Conservation (phyloP, 2,113 vertebrate genomes). For the Peromyscus californicus region DNA sequence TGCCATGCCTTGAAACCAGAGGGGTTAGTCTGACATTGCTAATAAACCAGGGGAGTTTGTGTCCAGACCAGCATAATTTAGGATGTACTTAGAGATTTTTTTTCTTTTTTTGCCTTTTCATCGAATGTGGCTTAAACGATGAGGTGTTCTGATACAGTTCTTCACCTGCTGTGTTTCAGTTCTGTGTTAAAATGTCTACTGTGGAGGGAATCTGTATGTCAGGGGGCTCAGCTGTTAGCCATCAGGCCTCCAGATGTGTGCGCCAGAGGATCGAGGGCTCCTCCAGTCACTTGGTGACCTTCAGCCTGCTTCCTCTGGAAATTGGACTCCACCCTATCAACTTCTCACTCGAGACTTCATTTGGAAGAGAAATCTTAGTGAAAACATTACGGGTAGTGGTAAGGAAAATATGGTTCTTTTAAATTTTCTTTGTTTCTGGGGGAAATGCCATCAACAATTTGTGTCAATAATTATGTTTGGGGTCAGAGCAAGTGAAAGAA, state of each 20-base stretch:
- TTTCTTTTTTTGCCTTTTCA: neutral
- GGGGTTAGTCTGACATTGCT: neutral
- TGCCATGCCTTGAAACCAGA: neutral
- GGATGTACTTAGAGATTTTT: neutral
- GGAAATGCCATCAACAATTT: neutral
- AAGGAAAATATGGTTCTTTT: constrained; percentile 74
- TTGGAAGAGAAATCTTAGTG: constrained; percentile 86
- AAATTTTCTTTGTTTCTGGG: neutral
- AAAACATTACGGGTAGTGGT: constrained; percentile 95
- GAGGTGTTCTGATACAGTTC: constrained; percentile 23
- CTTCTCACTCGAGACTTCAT: constrained; percentile 87
- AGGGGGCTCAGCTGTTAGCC: constrained; percentile 3
- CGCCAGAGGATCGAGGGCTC: constrained; percentile 60
- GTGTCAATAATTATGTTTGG: neutral
- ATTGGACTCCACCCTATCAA: constrained; percentile 91
- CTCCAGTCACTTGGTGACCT: constrained; percentile 84
- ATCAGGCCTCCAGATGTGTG: neutral
- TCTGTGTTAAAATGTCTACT: constrained; percentile 89
- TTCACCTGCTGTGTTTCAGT: constrained; percentile 87
- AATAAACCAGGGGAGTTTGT: neutral
- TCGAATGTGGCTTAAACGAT: neutral
- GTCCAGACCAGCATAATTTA: neutral
- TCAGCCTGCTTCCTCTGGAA: constrained; percentile 92
- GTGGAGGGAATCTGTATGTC: constrained; percentile 90
- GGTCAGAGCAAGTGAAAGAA: neutral